A percentile compares a stretch with the other conserved stretches of the same genome.
These are phyloP conservation scores for Aphodius granarius DNA, from an alignment of 2,888 invertebrate genomes.

Conservation along the genomic window DNA sequence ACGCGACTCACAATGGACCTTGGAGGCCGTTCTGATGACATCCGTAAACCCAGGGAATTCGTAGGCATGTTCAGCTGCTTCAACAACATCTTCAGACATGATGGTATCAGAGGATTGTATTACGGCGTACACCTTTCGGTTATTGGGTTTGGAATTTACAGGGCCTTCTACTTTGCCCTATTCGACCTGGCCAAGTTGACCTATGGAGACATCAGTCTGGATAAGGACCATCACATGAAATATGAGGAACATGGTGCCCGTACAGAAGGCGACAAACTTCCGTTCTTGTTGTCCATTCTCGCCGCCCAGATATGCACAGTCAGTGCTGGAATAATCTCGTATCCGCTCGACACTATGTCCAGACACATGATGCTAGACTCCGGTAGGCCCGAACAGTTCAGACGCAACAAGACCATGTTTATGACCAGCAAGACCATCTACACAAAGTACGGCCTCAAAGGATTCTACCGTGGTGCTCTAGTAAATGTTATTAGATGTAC, in stretches of 20 bases:
- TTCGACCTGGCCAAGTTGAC: slow-evolving; percentile 27
- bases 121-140: slow-evolving; percentile 25
- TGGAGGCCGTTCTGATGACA: slow-evolving; percentile 22
- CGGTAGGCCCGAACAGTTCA: slow-evolving; percentile 22
- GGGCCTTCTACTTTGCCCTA: slow-evolving; percentile 32
- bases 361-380: slow-evolving; percentile 31
- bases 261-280: not conserved
- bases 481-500: slow-evolving; percentile 30
- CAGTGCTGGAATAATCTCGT: slow-evolving; percentile 25
- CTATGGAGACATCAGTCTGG: not conserved
- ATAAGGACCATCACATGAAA: not conserved
- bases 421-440: slow-evolving; percentile 23
- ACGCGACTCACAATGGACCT: slow-evolving; percentile 32
- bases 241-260: not conserved
- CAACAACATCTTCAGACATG: slow-evolving; percentile 15
- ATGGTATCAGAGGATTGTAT: slow-evolving; percentile 32
- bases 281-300: not conserved
- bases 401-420: slow-evolving; percentile 8
- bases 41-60: slow-evolving; percentile 28
- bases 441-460: slow-evolving; percentile 21
- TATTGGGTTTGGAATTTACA: slow-evolving; percentile 29
- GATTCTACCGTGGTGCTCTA: slow-evolving; percentile 32
- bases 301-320: slow-evolving; percentile 18
- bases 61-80: slow-evolving; percentile 29
- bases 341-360: slow-evolving; percentile 31